Evolutionary conservation across 2,113 vertebrate genomes (phyloP).

Genomic region (Nycticryphes semicollaris): DNA sequence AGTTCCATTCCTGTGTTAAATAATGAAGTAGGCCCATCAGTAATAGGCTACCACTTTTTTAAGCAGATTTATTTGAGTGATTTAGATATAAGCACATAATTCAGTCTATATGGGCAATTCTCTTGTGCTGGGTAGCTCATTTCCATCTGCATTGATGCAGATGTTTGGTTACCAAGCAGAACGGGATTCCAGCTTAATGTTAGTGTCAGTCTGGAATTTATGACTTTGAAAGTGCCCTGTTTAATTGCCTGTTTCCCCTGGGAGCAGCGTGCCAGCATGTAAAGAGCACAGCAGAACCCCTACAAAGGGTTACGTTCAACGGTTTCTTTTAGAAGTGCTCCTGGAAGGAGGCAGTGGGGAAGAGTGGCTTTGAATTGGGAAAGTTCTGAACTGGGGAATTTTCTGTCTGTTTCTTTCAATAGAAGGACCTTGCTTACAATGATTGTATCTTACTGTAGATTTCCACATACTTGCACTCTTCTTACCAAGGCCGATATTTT

Average conservation of each 20-base stretch:
- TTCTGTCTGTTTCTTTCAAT: not conserved
- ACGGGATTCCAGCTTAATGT: not conserved
- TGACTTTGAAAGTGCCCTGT: not conserved
- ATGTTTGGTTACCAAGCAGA: not conserved
- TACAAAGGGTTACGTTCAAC: not conserved
- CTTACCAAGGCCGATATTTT: not conserved
- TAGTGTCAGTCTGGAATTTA: not conserved
- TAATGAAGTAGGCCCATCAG: not conserved
- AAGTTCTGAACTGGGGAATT: not conserved
- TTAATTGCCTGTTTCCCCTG: conserved; percentile 8
- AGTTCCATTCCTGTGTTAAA: not conserved
- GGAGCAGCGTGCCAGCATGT: not conserved
- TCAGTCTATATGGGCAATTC: not conserved
- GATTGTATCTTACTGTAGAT: not conserved
- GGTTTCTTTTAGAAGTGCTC: not conserved
- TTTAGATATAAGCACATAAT: not conserved
- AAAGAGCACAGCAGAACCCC: not conserved
- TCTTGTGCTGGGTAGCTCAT: not conserved
- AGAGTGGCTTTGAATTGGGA: not conserved
- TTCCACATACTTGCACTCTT: not conserved
- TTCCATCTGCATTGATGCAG: not conserved
- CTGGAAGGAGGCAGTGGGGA: not conserved
- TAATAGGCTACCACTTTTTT: not conserved
- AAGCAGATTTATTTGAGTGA: not conserved
- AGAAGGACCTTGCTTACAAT: not conserved